phyloP scores from a whole-genome alignment of 2,797 vertebrate species.

The Chloroceryle inda region DNA sequence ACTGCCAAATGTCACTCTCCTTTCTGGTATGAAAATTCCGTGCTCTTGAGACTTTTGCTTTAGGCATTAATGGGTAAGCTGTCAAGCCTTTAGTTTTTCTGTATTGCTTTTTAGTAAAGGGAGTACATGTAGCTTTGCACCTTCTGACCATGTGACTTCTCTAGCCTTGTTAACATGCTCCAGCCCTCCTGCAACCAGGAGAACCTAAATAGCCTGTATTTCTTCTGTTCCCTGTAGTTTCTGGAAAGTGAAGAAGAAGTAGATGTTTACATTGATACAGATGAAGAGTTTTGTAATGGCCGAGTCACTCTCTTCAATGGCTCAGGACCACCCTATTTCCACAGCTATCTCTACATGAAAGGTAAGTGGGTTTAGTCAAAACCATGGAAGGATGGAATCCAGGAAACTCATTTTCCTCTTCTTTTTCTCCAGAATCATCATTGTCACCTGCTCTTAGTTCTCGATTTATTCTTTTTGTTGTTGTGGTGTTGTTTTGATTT shows the following conservation, averaged over 20 bases:
- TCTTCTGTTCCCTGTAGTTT: constrained; percentile 80
- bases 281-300: constrained; percentile 90
- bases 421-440: background rate
- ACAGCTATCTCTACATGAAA: constrained; percentile 96
- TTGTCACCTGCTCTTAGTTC: background rate
- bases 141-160: constrained; percentile 4
- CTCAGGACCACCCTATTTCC: constrained; percentile 91
- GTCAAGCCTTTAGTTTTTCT: background rate
- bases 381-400: background rate
- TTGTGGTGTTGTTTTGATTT: too few relatives aligned
- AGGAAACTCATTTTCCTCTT: background rate
- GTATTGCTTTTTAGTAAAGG: background rate
- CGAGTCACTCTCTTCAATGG: constrained; percentile 88
- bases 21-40: constrained; percentile 14
- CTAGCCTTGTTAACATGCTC: background rate
- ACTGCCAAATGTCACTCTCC: background rate
- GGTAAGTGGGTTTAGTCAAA: constrained; percentile 76
- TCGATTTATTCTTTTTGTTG: background rate
- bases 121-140: background rate
- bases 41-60: constrained; percentile 24
- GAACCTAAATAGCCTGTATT: background rate
- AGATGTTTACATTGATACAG: constrained; percentile 92
- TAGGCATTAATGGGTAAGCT: constrained; percentile 58
- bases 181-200: background rate
- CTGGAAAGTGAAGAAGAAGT: constrained; percentile 92